Evolutionary conservation across 2,113 vertebrate genomes (phyloP).

Genomic region (Phainopepla nitens): DNA sequence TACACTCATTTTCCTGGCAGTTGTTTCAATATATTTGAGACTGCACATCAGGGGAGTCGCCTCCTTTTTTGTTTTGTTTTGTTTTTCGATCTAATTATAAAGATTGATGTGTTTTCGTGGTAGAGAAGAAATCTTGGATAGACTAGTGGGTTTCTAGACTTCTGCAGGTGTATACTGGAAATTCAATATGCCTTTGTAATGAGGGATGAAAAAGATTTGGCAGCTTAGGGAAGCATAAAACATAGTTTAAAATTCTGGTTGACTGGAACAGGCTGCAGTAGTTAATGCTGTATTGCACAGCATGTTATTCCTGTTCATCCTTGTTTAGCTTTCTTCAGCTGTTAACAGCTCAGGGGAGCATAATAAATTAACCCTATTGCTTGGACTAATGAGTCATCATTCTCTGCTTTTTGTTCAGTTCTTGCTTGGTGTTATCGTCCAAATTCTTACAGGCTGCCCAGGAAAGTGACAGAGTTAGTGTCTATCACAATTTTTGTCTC

Average conservation of each 20-base stretch:
- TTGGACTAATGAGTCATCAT: not conserved
- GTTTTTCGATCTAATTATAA: not conserved
- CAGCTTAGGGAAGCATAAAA: slow-evolving; percentile 47
- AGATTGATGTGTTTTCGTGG: not conserved
- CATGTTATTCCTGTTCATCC: slow-evolving; percentile 8
- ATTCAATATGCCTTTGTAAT: not conserved
- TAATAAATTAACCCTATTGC: not conserved
- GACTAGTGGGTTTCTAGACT: not conserved
- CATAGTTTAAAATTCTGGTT: not conserved
- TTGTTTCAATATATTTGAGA: not conserved
- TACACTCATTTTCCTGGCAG: not conserved
- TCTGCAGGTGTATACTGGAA: not conserved
- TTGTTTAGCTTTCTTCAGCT: slow-evolving; percentile 43
- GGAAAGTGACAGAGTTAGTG: not conserved
- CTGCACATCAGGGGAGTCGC: not conserved
- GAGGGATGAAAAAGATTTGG: slow-evolving; percentile 2
- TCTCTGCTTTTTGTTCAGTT: not conserved
- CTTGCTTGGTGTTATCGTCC: not conserved
- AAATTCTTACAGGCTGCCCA: not conserved
- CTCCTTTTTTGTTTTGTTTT: not conserved
- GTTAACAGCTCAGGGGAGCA: slow-evolving; percentile 17
- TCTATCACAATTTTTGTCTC: not conserved
- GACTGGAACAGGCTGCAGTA: not conserved
- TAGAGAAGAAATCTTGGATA: not conserved
- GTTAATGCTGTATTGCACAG: slow-evolving; percentile 48